A percentile compares a stretch with the other conserved stretches of the same genome.
Evolutionary conservation across 2,113 vertebrate genomes (phyloP).

Genomic region (Morphnarchus princeps): DNA sequence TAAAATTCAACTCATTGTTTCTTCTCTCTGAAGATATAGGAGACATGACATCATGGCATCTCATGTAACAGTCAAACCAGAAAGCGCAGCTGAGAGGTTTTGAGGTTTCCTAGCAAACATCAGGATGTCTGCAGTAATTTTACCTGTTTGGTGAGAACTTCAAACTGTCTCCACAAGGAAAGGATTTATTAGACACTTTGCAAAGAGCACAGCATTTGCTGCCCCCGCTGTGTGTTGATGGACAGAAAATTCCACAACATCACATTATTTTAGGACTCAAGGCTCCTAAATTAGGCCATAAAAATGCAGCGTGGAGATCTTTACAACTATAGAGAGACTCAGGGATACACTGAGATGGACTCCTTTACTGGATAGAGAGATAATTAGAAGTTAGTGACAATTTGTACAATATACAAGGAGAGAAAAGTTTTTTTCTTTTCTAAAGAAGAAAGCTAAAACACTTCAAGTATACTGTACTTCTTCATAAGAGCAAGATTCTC

Average conservation of each 20-base stretch:
- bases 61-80: neutral
- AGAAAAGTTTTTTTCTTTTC: constrained; percentile 13
- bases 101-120: constrained; percentile 2
- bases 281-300: neutral
- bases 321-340: neutral
- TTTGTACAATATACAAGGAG: neutral
- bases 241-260: neutral
- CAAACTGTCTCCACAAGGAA: neutral
- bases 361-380: neutral
- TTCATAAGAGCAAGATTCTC: neutral
- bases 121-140: neutral
- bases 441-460: constrained; percentile 18
- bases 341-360: neutral
- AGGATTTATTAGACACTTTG: neutral
- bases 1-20: neutral
- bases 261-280: neutral
- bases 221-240: neutral
- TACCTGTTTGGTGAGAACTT: neutral
- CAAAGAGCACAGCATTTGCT: neutral
- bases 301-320: neutral
- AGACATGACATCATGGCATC: neutral
- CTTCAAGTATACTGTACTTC: neutral
- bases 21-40: neutral
- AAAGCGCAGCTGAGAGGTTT: constrained; percentile 5
- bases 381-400: constrained; percentile 9